Evolutionary conservation across 2,113 vertebrate genomes (phyloP).

Genomic region (Microtus oregoni): DNA sequence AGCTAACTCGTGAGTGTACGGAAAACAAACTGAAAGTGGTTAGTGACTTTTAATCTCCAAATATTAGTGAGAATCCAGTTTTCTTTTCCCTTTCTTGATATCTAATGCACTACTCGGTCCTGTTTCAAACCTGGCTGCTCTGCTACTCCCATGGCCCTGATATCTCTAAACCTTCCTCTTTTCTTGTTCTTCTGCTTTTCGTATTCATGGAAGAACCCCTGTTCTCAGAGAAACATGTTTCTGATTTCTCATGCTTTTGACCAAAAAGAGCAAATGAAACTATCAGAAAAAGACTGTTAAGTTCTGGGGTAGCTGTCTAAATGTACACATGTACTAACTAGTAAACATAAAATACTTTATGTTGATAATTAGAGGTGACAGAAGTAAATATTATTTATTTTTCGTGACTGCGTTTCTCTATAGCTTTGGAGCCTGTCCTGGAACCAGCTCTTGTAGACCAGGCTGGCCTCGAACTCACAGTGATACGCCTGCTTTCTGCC

Average conservation of each 20-base stretch:
- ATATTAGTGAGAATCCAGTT: neutral
- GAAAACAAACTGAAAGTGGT: slow-evolving; percentile 9
- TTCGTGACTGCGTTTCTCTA: too few species aligned
- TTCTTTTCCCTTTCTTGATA: neutral
- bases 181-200: neutral
- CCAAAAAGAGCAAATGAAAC: neutral
- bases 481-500: too few species aligned
- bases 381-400: neutral
- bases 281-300: neutral
- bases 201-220: neutral
- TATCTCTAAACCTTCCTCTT: neutral
- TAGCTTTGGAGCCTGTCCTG: too few species aligned
- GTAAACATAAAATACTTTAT: neutral
- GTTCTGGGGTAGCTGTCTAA: neutral
- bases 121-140: neutral
- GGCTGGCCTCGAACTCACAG: too few species aligned
- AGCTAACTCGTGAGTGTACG: neutral
- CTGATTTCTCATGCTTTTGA: neutral
- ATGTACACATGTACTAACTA: neutral
- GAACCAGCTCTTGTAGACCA: too few species aligned
- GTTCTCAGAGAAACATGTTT: neutral
- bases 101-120: neutral
- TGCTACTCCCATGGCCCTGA: neutral
- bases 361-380: neutral
- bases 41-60: neutral